Evolutionary conservation across 2,888 invertebrate species (phyloP).

Genomic region (Odontothrips loti): DNA sequence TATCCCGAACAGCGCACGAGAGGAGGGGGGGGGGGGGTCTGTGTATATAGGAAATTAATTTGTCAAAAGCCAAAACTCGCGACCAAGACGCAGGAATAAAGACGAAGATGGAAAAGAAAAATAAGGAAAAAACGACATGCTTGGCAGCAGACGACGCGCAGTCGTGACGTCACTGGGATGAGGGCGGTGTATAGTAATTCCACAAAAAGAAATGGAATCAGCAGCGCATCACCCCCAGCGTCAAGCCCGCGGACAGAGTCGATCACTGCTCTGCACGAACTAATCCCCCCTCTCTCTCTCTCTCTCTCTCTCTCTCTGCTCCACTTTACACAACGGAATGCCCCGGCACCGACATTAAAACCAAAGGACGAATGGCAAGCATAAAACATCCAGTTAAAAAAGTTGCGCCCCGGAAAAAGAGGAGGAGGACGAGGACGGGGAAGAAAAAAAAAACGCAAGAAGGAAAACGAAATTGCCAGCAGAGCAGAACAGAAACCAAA

Average conservation of each 20-base stretch:
- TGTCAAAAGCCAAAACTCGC: background rate
- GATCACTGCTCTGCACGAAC: too few species aligned
- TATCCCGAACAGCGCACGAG: too few species aligned
- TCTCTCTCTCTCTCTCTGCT: too few species aligned
- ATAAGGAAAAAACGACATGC: background rate
- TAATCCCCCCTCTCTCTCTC: too few species aligned
- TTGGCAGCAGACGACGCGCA: background rate
- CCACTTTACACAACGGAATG: too few species aligned
- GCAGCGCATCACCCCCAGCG: too few species aligned
- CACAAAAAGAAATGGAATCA: background rate
- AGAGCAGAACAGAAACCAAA: background rate
- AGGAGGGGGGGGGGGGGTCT: too few species aligned
- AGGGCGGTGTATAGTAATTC: too few species aligned
- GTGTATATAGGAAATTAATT: slow-evolving; percentile 16
- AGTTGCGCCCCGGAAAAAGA: background rate
- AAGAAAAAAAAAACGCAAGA: background rate
- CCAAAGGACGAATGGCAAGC: too few species aligned
- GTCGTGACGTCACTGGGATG: background rate
- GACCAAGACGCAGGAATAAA: background rate
- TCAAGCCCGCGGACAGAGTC: too few species aligned
- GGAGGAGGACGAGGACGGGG: background rate
- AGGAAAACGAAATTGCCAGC: background rate
- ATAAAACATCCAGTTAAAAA: too few species aligned
- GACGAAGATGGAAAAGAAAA: background rate
- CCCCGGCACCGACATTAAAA: too few species aligned